These are phyloP conservation scores for Zele albiditarsus DNA, from an alignment of 2,888 invertebrate genomes.

Conservation along the genomic window DNA sequence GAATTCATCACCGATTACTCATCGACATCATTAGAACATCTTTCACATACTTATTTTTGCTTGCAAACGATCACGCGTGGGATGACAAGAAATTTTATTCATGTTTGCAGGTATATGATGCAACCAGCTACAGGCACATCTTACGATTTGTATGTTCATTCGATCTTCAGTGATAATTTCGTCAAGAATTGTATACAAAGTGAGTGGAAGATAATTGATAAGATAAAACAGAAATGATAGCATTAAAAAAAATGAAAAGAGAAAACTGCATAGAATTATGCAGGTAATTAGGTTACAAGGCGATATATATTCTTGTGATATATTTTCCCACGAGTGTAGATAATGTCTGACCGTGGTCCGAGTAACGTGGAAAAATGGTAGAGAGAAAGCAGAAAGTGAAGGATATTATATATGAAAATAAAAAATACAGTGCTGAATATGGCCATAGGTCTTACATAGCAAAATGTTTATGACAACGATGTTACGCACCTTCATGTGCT, in stretches of 20 bases:
- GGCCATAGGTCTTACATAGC: too few relatives aligned
- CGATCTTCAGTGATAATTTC: background rate
- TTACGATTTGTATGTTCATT: background rate
- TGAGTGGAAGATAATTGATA: background rate
- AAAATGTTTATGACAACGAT: too few relatives aligned
- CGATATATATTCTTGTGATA: background rate
- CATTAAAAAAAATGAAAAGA: background rate
- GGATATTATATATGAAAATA: background rate
- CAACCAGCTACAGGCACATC: background rate
- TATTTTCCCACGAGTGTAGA: conserved; percentile 38
- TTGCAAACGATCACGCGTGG: background rate
- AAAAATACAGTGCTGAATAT: too few relatives aligned
- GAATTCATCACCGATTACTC: conserved; percentile 47
- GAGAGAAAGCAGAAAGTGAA: conserved; percentile 26
- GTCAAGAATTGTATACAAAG: background rate
- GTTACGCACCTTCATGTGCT: too few relatives aligned
- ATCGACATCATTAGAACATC: conserved; percentile 42
- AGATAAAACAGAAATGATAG: background rate
- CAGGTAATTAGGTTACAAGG: conserved; percentile 41
- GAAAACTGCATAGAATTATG: background rate
- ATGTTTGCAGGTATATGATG: conserved; percentile 2
- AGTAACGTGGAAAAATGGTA: conserved; percentile 28
- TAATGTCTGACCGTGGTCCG: conserved; percentile 32
- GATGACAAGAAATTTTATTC: conserved; percentile 4
- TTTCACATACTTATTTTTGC: conserved; percentile 8